Percentiles rank a stretch among this genome's conserved stretches.
Conservation (phyloP, 2,113 vertebrate genomes). For the Cyphomyrus plagiostoma region DNA sequence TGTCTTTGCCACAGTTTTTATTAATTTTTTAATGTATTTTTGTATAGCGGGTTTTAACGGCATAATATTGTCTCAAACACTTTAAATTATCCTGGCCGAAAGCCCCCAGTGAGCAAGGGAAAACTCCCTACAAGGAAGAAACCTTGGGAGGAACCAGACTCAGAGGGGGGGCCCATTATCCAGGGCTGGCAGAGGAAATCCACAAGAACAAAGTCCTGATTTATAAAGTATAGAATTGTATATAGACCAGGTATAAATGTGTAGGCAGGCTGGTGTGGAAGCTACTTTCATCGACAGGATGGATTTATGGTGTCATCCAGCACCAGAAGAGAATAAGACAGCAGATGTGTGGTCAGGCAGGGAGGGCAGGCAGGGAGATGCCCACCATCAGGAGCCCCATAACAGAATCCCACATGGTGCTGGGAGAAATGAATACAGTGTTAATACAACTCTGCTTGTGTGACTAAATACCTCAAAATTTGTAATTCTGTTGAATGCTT, state of each 20-base stretch:
- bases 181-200: neutral
- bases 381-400: neutral
- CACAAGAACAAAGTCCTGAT: neutral
- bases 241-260: neutral
- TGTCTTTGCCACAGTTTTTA: neutral
- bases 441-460: neutral
- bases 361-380: neutral
- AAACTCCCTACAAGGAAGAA: neutral
- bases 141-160: neutral
- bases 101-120: neutral
- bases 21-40: neutral
- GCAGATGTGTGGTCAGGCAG: neutral
- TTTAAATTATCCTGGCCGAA: neutral
- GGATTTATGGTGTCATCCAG: neutral
- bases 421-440: neutral
- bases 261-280: neutral
- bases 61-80: neutral
- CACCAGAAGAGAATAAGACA: neutral
- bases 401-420: neutral
- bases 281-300: neutral
- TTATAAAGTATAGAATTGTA: neutral
- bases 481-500: neutral
- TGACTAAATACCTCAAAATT: neutral
- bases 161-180: neutral
- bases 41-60: fast-evolving